A percentile compares a stretch with the other conserved stretches of the same genome.
These are phyloP conservation scores for Itoplectis maculator DNA, from an alignment of 2,888 invertebrate species.

Conservation along the genomic window DNA sequence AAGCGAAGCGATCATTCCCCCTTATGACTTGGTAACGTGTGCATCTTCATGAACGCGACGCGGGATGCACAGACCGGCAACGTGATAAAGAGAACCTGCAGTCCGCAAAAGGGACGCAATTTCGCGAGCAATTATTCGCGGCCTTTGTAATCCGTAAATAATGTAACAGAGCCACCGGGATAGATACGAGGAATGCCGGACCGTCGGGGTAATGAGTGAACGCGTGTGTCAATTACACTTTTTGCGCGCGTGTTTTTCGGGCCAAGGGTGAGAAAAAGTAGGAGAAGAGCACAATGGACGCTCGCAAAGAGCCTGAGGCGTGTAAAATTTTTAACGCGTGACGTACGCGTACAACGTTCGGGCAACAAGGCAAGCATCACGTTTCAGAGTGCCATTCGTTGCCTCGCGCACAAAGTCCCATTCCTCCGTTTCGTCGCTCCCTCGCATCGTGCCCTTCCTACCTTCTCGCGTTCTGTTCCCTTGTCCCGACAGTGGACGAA, in stretches of 20 bases:
- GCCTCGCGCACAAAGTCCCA: slow-evolving; percentile 16
- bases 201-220: background rate
- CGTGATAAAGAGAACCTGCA: slow-evolving; percentile 5
- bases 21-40: too few species aligned
- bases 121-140: slow-evolving; percentile 41
- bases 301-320: slow-evolving; percentile 9
- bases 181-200: background rate
- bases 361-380: slow-evolving; percentile 33
- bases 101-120: slow-evolving; percentile 5
- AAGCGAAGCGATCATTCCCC: too few species aligned
- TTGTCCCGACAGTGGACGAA: slow-evolving; percentile 48
- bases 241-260: background rate
- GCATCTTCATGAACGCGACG: too few species aligned
- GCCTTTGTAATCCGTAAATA: slow-evolving; percentile 35
- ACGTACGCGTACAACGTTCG: slow-evolving; percentile 32
- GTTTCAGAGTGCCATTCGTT: slow-evolving; percentile 23
- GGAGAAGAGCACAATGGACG: background rate
- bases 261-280: slow-evolving; percentile 14
- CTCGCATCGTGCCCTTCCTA: too few species aligned
- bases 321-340: slow-evolving; percentile 38
- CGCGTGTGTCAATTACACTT: background rate
- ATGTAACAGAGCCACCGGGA: background rate
- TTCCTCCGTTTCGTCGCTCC: too few species aligned
- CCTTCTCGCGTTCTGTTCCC: slow-evolving; percentile 10
- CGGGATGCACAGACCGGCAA: too few species aligned